Percentiles rank a stretch among this genome's conserved stretches.
Evolutionary conservation across 2,797 vertebrate species (phyloP).

Genomic region (Dermochelys coriacea): DNA sequence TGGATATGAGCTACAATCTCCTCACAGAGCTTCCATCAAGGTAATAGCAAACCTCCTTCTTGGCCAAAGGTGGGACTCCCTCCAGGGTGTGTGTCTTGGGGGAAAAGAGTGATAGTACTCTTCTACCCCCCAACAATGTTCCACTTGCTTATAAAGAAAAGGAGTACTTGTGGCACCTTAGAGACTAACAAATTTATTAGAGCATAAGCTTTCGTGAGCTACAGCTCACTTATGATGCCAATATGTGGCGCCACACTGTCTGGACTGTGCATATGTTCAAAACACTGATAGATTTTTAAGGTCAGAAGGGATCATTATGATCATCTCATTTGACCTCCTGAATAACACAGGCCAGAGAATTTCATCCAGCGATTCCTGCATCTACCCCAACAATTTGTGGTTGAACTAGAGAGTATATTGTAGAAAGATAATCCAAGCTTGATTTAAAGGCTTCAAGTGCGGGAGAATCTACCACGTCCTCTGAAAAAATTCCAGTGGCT

Average conservation of each 20-base stretch:
- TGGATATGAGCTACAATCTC: constrained; percentile 91
- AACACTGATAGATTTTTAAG: constrained; percentile 10
- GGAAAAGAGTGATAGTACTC: neutral
- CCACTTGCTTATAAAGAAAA: too few relatives aligned
- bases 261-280: neutral
- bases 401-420: neutral
- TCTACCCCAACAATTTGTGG: neutral
- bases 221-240: too few relatives aligned
- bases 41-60: constrained; percentile 76
- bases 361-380: neutral
- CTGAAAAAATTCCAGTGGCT: neutral
- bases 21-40: constrained; percentile 91
- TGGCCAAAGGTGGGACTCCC: constrained; percentile 29
- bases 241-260: neutral
- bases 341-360: neutral
- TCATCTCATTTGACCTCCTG: neutral
- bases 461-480: neutral
- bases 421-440: neutral
- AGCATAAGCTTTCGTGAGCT: too few relatives aligned
- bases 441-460: neutral
- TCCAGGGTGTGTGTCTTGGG: neutral
- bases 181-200: too few relatives aligned
- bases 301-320: neutral
- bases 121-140: neutral
- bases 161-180: too few relatives aligned